These are phyloP conservation scores for Exocentrus adspersus DNA, from an alignment of 2,888 invertebrate species.

Conservation along the genomic window DNA sequence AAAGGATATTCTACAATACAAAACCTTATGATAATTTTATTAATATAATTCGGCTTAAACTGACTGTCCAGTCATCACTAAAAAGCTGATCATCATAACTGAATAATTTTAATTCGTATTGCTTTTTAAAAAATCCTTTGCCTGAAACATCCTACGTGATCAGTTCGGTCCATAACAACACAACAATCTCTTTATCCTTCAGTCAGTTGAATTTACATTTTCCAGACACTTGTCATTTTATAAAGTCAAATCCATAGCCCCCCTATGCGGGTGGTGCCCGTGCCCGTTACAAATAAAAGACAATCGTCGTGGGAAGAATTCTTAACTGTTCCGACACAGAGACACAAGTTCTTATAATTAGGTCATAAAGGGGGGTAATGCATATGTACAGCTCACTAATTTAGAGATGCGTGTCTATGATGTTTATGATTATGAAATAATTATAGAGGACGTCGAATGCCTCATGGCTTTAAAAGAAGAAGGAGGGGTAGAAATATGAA, in stretches of 20 bases:
- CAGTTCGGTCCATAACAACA: too few species aligned
- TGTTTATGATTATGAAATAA: constrained; percentile 50
- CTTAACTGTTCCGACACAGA: constrained; percentile 10
- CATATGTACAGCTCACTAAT: constrained; percentile 47
- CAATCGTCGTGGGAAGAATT: constrained; percentile 23
- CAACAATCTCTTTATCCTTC: constrained; percentile 10
- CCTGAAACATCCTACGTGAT: too few species aligned
- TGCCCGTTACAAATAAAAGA: constrained; percentile 19
- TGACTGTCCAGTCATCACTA: too few species aligned
- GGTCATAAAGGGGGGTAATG: constrained; percentile 26
- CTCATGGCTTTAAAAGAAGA: too few species aligned
- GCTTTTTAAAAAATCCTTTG: too few species aligned
- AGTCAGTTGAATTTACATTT: constrained; percentile 2
- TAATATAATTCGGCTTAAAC: too few species aligned
- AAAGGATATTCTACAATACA: too few species aligned
- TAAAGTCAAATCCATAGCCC: constrained; percentile 15
- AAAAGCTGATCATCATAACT: too few species aligned
- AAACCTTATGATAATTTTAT: too few species aligned
- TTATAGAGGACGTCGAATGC: neutral
- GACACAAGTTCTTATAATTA: constrained; percentile 12
- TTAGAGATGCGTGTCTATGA: constrained; percentile 48
- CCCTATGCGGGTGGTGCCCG: constrained; percentile 15
- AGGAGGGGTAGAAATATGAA: neutral
- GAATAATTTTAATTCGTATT: too few species aligned
- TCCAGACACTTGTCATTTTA: constrained; percentile 18